These are phyloP conservation scores for Sebastes wilsoni DNA, from an alignment of 2,797 vertebrate genomes.

Conservation along the genomic window DNA sequence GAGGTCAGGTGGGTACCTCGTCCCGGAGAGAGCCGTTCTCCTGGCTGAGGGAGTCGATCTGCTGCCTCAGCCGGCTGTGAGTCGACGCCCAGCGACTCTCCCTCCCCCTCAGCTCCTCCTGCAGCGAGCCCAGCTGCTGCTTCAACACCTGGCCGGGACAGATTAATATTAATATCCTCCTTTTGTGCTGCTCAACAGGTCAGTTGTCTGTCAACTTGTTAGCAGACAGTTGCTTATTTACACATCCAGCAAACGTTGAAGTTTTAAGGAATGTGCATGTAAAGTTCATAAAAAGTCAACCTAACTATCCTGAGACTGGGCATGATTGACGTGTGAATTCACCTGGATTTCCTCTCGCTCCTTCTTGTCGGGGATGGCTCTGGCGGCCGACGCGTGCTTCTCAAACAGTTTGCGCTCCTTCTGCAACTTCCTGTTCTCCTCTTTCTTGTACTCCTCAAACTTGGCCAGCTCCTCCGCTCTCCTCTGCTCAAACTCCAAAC, in stretches of 20 bases:
- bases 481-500: constrained; percentile 86
- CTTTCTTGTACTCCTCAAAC: constrained; percentile 91
- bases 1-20: constrained; percentile 72
- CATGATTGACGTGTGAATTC: background rate
- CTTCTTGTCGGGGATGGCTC: constrained; percentile 94
- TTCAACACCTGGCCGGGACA: constrained; percentile 83
- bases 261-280: background rate
- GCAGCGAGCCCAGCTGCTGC: constrained; percentile 89
- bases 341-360: constrained; percentile 98
- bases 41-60: constrained; percentile 86
- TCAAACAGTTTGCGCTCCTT: constrained; percentile 94
- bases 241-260: background rate
- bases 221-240: too few species aligned
- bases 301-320: background rate
- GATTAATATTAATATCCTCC: too few species aligned
- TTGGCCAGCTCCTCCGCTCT: constrained; percentile 85
- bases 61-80: constrained; percentile 87
- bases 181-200: background rate
- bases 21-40: constrained; percentile 89
- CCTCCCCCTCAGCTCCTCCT: constrained; percentile 90
- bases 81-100: constrained; percentile 92
- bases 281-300: background rate
- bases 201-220: too few species aligned
- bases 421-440: constrained; percentile 90
- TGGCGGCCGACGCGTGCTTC: constrained; percentile 86